A percentile compares a stretch with the other conserved stretches of the same genome.
Evolutionary conservation across 1,140 invertebrate species (phyloP).

Genomic region (Lamellibrachia luymesi): DNA sequence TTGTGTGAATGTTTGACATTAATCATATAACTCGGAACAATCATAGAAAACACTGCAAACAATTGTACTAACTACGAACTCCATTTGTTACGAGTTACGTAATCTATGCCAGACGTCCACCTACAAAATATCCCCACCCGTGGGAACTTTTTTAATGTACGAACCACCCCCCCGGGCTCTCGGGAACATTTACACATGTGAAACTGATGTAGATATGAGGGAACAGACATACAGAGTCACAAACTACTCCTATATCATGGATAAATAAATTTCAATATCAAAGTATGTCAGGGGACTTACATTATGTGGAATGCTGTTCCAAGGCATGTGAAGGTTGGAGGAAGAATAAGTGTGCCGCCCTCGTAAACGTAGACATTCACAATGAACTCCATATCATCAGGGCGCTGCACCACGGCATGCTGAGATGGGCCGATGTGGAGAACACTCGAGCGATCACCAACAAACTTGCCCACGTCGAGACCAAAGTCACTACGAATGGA

Average conservation of each 20-base stretch:
- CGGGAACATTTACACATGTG: too few relatives aligned
- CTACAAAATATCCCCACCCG: too few relatives aligned
- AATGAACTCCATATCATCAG: slow-evolving; percentile 39
- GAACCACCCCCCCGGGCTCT: too few relatives aligned
- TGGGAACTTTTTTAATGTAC: too few relatives aligned
- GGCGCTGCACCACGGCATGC: slow-evolving; percentile 33
- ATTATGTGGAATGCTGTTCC: slow-evolving; percentile 36
- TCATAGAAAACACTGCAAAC: too few relatives aligned
- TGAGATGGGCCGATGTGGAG: slow-evolving; percentile 40
- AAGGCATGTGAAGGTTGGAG: slow-evolving; percentile 35
- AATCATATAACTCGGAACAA: too few relatives aligned
- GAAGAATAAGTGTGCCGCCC: slow-evolving; percentile 38
- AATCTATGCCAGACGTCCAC: too few relatives aligned
- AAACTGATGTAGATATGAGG: too few relatives aligned
- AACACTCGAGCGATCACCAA: slow-evolving; percentile 38
- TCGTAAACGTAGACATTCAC: slow-evolving; percentile 42
- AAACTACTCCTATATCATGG: neutral
- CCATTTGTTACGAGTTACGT: too few relatives aligned
- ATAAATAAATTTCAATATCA: neutral
- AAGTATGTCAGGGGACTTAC: slow-evolving; percentile 28
- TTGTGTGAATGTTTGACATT: too few relatives aligned
- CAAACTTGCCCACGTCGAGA: slow-evolving; percentile 22
- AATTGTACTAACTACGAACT: too few relatives aligned
- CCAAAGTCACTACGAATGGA: slow-evolving; percentile 29
- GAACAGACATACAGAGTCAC: too few relatives aligned